phyloP scores from a whole-genome alignment of 2,888 invertebrate genomes.

The Macrosoma leucophasiata region DNA sequence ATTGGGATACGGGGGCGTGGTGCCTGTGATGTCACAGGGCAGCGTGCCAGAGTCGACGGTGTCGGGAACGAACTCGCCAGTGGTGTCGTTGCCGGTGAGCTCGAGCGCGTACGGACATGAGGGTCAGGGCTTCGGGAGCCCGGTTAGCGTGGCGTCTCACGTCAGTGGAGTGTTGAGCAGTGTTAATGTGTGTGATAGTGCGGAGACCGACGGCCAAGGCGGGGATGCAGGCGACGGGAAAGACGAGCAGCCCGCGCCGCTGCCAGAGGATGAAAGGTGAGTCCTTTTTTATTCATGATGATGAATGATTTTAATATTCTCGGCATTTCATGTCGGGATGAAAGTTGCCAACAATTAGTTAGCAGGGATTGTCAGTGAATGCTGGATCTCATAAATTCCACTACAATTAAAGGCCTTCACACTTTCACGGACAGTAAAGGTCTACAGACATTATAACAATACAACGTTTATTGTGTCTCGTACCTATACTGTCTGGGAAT shows the following conservation, averaged over 20 bases:
- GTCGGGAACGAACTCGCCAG: constrained; percentile 70
- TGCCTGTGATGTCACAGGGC: constrained; percentile 72
- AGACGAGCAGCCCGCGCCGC: constrained; percentile 53
- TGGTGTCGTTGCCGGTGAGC: constrained; percentile 66
- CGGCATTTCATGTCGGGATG: too few relatives aligned
- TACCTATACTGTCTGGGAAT: too few relatives aligned
- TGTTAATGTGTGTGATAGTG: constrained; percentile 71
- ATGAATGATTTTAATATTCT: too few relatives aligned
- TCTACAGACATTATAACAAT: too few relatives aligned
- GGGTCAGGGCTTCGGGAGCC: constrained; percentile 70
- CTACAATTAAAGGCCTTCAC: too few relatives aligned
- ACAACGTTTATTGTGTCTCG: too few relatives aligned
- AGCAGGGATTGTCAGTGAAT: too few relatives aligned
- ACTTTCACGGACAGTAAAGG: too few relatives aligned
- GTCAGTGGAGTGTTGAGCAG: constrained; percentile 67
- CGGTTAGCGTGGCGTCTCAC: constrained; percentile 70
- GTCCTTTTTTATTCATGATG: too few relatives aligned
- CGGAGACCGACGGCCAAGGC: constrained; percentile 49
- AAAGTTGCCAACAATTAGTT: too few relatives aligned
- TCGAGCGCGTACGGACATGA: constrained; percentile 63
- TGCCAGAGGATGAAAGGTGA: constrained; percentile 72
- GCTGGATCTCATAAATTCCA: too few relatives aligned
- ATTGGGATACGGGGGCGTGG: constrained; percentile 58
- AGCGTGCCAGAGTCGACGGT: constrained; percentile 65
- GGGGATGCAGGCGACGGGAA: constrained; percentile 63